Percentiles rank a stretch among this genome's conserved stretches.
These are phyloP conservation scores for Drosophila colorata DNA, from an alignment of 2,888 invertebrate species.

Conservation along the genomic window DNA sequence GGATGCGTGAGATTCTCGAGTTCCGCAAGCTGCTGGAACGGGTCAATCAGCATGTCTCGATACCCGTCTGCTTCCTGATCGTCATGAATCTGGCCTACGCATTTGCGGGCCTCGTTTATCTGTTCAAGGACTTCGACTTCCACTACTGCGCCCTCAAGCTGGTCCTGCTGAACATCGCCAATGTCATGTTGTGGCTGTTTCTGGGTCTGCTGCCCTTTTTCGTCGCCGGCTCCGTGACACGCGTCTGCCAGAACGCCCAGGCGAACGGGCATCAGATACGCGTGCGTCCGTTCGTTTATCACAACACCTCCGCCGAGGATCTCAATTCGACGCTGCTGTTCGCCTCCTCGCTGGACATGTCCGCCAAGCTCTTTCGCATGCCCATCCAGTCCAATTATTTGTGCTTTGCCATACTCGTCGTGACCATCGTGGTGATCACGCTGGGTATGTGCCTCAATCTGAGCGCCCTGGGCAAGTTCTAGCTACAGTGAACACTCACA, in stretches of 20 bases:
- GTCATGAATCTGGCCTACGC: conserved; percentile 91
- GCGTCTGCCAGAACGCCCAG: conserved; percentile 90
- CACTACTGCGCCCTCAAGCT: conserved; percentile 87
- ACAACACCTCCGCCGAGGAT: conserved; percentile 91
- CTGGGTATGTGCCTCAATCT: conserved; percentile 89
- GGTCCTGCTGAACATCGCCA: conserved; percentile 90
- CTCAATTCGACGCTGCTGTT: conserved; percentile 91
- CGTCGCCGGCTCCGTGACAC: conserved; percentile 91
- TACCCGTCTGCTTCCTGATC: conserved; percentile 91
- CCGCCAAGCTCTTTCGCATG: conserved; percentile 90
- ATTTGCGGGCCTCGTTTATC: conserved; percentile 89
- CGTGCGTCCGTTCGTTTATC: conserved; percentile 92
- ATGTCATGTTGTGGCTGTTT: conserved; percentile 81
- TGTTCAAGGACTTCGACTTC: conserved; percentile 88
- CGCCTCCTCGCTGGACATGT: conserved; percentile 90
- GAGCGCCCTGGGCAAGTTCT: conserved; percentile 71
- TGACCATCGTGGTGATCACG: conserved; percentile 88
- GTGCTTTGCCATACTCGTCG: conserved; percentile 88
- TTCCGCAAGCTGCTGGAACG: conserved; percentile 91
- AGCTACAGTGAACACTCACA: conserved; percentile 19
- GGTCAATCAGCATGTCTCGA: conserved; percentile 91
- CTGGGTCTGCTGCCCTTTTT: conserved; percentile 84
- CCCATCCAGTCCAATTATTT: conserved; percentile 90
- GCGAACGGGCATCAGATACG: conserved; percentile 92
- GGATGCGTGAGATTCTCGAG: conserved; percentile 93